phyloP scores from a whole-genome alignment of 2,113 vertebrate genomes.

The Charina bottae region DNA sequence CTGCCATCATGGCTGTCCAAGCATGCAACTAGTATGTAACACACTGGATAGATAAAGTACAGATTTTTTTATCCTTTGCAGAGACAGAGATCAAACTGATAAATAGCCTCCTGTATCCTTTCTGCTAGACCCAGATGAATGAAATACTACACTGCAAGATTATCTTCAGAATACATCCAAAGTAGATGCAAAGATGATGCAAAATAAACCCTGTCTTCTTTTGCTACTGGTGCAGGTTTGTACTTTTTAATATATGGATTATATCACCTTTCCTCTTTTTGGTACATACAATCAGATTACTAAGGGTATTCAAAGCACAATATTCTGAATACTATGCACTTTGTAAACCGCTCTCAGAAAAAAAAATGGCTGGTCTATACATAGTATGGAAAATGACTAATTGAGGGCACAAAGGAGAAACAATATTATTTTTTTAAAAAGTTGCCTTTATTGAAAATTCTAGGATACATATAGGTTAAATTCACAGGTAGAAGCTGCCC shows the following conservation, averaged over 20 bases:
- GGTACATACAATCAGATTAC: neutral
- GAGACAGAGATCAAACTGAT: neutral
- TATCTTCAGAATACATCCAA: neutral
- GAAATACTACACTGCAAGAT: neutral
- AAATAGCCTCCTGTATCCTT: neutral
- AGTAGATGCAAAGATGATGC: neutral
- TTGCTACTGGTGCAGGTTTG: neutral
- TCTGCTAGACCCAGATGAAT: neutral
- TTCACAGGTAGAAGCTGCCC: conserved; percentile 65
- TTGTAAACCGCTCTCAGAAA: neutral
- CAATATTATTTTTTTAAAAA: neutral
- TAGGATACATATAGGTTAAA: neutral
- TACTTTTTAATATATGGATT: neutral
- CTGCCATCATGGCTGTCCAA: neutral
- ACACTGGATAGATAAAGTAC: neutral
- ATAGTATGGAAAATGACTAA: neutral
- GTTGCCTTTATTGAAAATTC: neutral
- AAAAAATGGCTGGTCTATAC: neutral
- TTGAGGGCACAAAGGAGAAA: neutral
- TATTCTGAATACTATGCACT: neutral
- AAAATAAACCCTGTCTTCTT: neutral
- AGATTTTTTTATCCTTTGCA: neutral
- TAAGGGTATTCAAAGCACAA: neutral
- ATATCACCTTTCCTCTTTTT: neutral
- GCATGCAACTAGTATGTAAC: neutral